phyloP scores from a whole-genome alignment of 1,140 invertebrate species.

The Lepidotrigona ventralis region DNA sequence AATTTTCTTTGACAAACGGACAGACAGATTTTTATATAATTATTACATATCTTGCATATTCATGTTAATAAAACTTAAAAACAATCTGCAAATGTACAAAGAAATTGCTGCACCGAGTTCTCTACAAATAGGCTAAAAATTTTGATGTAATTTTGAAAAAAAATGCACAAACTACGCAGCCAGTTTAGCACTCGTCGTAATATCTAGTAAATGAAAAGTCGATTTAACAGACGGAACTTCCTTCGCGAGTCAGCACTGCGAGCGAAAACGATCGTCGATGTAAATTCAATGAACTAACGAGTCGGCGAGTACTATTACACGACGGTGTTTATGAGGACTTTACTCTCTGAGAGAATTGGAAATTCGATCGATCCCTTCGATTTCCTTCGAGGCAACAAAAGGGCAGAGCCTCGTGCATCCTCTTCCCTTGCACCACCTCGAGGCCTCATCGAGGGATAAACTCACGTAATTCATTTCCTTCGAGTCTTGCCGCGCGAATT shows the following conservation, averaged over 20 bases:
- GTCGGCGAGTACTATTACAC: too few species aligned
- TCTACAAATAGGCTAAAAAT: too few species aligned
- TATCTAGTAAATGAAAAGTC: not conserved
- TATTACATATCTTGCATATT: too few species aligned
- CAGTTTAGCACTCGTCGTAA: too few species aligned
- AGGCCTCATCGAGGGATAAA: slow-evolving; percentile 2
- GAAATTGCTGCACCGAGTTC: too few species aligned
- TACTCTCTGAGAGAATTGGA: not conserved
- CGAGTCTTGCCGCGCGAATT: not conserved
- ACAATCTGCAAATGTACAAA: too few species aligned
- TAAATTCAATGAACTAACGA: too few species aligned
- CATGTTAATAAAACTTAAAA: too few species aligned
- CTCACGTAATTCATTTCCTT: slow-evolving; percentile 22
- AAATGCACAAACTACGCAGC: too few species aligned
- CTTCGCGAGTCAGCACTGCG: not conserved
- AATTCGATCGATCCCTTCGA: not conserved
- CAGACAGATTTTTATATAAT: too few species aligned
- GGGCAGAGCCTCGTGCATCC: not conserved
- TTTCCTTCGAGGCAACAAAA: not conserved
- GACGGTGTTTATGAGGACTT: not conserved
- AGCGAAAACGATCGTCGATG: too few species aligned
- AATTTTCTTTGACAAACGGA: not conserved
- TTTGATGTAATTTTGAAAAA: too few species aligned
- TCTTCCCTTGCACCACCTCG: not conserved
- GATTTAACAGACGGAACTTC: not conserved